Base-by-base conservation (phyloP, 2,888 invertebrate species). In the Gastracanthus pulcherrimus region DNA sequence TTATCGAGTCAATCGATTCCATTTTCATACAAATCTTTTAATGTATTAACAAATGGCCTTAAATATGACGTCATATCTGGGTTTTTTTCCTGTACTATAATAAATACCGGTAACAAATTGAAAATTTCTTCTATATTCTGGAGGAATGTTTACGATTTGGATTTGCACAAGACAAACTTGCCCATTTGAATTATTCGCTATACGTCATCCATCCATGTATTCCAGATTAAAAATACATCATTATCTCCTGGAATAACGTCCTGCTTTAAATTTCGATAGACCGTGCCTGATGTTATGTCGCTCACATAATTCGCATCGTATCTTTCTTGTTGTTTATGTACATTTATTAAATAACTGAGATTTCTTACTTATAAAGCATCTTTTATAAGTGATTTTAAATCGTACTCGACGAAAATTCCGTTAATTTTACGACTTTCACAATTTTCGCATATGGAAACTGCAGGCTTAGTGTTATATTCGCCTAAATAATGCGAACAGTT, bases 201-300 rank as follows among this genome's bases (percentile, higher is more conserved):
- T 23, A 7, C 72, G 76, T 13, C 58, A 58, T 31, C 82, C 80
- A 72, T 82, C 82, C n/a, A n/a, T 7, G 76, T 80, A 80, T 76
- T 80, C 80, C 70, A 80, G 7, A 79, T 11, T 34, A 82, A 66
- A 70, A 41, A 16, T 6, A 79, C 19, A 79, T 79, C 82, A 70
- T 67, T 72, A n/a, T 64, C 62, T 31, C 45, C 60, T n/a, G 19
- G 7, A 19, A 29, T 19, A 16, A 23, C 60, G 36, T 76, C 36
- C 31, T 71, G 9, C 38, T 69, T 60, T 23, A 80, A 41, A 23
- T 76, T 72, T 36, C 7, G 70, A 60, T 71, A 81, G n/a, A 75
- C 29, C 16, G 26, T 26, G 3, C 71, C 72, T 9, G 31, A 38
- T n/a, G 51, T 69, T 34, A 80, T 51, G 29, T 82, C 80, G n/a